A percentile compares a stretch with the other conserved stretches of the same genome.
Evolutionary conservation across 2,797 vertebrate species (phyloP).

Genomic region (Pipistrellus nathusii): DNA sequence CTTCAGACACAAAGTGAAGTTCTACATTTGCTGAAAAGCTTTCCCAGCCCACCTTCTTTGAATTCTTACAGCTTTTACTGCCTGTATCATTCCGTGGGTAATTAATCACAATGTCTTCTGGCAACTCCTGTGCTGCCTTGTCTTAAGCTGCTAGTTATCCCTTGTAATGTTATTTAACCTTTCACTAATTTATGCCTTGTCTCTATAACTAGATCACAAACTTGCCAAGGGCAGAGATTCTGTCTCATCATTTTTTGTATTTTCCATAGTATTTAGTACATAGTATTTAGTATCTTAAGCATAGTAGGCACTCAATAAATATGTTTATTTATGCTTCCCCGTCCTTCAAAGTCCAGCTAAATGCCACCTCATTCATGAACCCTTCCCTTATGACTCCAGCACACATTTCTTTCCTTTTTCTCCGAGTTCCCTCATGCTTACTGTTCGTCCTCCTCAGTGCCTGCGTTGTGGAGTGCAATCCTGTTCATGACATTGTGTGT

Average conservation of each 20-base stretch:
- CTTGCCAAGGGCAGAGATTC: constrained; percentile 37
- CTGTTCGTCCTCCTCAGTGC: background rate
- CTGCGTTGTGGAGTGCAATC: background rate
- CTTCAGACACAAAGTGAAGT: background rate
- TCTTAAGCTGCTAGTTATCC: constrained; percentile 59
- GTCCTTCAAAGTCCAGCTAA: constrained; percentile 60
- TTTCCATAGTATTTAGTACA: background rate
- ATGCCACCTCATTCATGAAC: constrained; percentile 18
- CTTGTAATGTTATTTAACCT: constrained; percentile 59
- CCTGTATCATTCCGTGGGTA: background rate
- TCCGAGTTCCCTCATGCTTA: background rate
- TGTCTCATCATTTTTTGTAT: constrained; percentile 42
- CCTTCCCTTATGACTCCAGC: background rate
- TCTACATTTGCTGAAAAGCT: background rate
- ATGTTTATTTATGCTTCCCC: background rate
- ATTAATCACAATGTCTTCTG: constrained; percentile 25
- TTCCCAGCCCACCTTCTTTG: background rate
- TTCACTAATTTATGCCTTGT: constrained; percentile 55
- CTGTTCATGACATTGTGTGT: background rate
- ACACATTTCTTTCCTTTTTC: background rate
- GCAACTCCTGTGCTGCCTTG: background rate
- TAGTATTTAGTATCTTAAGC: background rate
- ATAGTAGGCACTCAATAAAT: constrained; percentile 27
- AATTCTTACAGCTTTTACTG: background rate
- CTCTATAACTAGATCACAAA: constrained; percentile 54